Evolutionary conservation across 1,140 invertebrate species (phyloP).

Genomic region (Nomia melanderi): DNA sequence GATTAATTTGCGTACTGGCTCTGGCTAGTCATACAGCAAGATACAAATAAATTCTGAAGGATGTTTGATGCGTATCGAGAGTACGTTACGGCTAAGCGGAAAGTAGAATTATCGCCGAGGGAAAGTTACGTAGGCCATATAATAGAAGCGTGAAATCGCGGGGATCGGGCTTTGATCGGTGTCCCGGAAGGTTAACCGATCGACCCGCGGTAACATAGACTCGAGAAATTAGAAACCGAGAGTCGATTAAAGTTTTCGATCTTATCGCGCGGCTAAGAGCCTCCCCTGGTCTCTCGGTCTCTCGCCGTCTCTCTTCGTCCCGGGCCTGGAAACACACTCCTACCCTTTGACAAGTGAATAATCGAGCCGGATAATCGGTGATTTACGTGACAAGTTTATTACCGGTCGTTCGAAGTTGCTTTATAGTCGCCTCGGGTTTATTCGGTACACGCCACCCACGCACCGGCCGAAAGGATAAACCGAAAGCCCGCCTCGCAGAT

Average conservation of each 20-base stretch:
- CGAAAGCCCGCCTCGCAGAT: background rate
- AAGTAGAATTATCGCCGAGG: background rate
- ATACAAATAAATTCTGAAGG: background rate
- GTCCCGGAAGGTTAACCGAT: background rate
- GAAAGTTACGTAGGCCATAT: background rate
- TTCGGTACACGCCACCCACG: background rate
- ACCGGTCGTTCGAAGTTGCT: background rate
- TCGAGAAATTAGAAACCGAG: slow-evolving; percentile 8
- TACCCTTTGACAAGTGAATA: slow-evolving; percentile 3
- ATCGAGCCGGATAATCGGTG: slow-evolving; percentile 20
- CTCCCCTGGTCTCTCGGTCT: too few species aligned
- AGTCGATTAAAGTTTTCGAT: slow-evolving; percentile 1
- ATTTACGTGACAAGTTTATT: slow-evolving; percentile 35
- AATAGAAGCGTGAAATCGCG: background rate
- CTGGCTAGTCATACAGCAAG: background rate
- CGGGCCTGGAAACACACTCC: background rate
- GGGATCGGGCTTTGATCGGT: background rate
- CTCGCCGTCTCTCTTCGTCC: background rate
- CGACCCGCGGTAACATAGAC: background rate
- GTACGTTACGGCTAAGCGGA: background rate
- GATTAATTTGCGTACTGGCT: too few species aligned
- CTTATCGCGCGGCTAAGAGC: background rate
- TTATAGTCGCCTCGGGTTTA: slow-evolving; percentile 1
- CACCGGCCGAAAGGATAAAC: background rate
- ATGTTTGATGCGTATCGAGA: background rate